Percentiles rank a stretch among this genome's conserved stretches.
These are phyloP conservation scores for Desmodus rotundus DNA, from an alignment of 2,113 vertebrate genomes.

Conservation along the genomic window DNA sequence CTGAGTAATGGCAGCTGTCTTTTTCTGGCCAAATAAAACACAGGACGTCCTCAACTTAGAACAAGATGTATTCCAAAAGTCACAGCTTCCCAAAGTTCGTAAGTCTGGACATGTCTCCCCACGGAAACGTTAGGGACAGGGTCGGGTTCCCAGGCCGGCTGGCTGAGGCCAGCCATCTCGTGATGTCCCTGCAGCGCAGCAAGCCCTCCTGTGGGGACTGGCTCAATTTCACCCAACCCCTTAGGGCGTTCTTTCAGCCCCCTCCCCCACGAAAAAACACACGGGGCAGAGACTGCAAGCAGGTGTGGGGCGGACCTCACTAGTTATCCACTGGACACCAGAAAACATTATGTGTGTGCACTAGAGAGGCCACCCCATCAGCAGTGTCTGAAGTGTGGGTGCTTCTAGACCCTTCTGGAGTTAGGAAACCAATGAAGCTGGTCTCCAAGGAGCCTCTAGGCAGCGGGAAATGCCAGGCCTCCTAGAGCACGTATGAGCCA, in stretches of 20 bases:
- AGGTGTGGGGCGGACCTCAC: background rate
- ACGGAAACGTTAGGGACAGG: background rate
- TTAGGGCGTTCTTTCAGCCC: background rate
- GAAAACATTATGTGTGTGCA: background rate
- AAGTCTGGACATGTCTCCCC: background rate
- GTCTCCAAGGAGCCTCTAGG: background rate
- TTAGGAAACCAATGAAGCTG: fast-evolving
- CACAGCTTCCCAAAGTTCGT: background rate
- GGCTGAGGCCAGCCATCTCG: background rate
- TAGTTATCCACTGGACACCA: background rate
- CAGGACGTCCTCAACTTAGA: slow-evolving; percentile 19
- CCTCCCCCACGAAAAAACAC: too few relatives aligned
- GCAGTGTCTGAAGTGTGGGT: background rate
- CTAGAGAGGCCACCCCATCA: background rate
- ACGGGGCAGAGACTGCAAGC: background rate
- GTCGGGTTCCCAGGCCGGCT: background rate
- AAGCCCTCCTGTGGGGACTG: background rate
- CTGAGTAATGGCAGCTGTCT: background rate
- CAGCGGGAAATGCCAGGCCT: background rate
- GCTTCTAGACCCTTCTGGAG: background rate
- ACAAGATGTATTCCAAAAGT: slow-evolving; percentile 33
- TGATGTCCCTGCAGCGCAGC: background rate
- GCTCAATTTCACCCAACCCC: background rate
- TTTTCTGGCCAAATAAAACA: slow-evolving; percentile 39
- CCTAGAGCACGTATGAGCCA: background rate